Evolutionary conservation across 1,140 invertebrate species (phyloP), one percentile per base, ranked within the genome.

Genomic region (Zaprionus vittiger): DNA sequence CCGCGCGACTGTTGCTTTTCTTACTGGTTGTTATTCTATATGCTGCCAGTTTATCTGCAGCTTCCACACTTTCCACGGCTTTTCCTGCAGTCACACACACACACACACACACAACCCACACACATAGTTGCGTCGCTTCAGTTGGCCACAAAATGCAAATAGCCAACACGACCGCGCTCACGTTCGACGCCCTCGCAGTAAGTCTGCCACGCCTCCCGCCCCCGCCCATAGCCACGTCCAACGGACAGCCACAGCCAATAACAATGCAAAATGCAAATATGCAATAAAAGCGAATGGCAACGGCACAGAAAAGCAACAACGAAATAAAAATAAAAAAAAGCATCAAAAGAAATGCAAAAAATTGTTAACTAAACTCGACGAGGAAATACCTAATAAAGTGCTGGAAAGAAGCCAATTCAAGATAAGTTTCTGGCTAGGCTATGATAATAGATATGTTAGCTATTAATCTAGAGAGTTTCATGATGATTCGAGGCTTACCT

Each of bases 201-300:
- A 31, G 15, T 14, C 37, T 47, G 54, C 22, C 60, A 37, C 55
- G 64, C 38, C 73, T 65, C 47, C 64, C 54, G 22, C 31, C 66
- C 59, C 41, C 64, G 14, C 38, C 64, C 38, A 78, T 73, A 56
- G 60, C 60, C 64, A 62, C 60, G 28, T 41, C 3, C 20, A 47
- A 17, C n/a, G 41, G 41, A 9, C 31, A 72, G 56, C 47, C 54
- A 72, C 44, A 74, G 85, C 84, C 84, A 89, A 87, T 87, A 87
- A 87, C 84, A 87, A 87, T 87, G 85, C 81, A 79, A 86, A 86
- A 87, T 87, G 78, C 84, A 89, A 89, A 89, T 83, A 87, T 81
- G 72, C 78, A 87, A 87, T 80, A 75, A 83, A 83, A 79, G 68
- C 77, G 83, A 87, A 86, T 82, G 71, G 73, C 49, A 87, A 73